phyloP scores from a whole-genome alignment of 2,113 vertebrate genomes.

The Mungos mungo region DNA sequence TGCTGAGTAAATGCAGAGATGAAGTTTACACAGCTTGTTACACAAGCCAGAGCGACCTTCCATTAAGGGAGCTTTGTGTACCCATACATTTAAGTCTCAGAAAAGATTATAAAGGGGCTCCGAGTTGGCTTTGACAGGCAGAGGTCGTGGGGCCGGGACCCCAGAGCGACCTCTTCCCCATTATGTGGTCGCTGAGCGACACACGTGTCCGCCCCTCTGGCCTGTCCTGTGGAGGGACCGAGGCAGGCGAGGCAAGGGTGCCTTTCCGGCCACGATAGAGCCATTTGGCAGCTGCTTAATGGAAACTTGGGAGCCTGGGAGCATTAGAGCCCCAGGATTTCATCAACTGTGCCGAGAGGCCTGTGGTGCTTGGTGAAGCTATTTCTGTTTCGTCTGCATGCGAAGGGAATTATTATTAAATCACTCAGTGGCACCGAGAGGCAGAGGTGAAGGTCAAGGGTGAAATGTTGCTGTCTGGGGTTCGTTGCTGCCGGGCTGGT shows the following conservation, averaged over 20 bases:
- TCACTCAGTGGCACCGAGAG: neutral
- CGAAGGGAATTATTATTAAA: neutral
- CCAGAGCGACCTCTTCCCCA: constrained; percentile 27
- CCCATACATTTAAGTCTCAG: constrained; percentile 44
- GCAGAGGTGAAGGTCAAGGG: neutral
- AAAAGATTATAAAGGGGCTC: constrained; percentile 44
- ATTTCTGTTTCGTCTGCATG: constrained; percentile 33
- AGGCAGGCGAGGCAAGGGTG: neutral
- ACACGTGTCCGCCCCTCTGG: accelerated
- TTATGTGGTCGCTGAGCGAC: constrained; percentile 28
- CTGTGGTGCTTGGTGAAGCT: neutral
- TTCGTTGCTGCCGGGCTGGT: neutral
- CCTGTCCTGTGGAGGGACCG: neutral
- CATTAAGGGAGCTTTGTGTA: constrained; percentile 72
- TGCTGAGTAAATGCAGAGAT: constrained; percentile 61
- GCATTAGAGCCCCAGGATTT: neutral
- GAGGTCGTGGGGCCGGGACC: constrained; percentile 37
- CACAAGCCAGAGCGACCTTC: constrained; percentile 50
- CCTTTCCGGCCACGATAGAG: neutral
- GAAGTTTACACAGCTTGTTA: constrained; percentile 77
- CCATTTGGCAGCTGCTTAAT: constrained; percentile 42
- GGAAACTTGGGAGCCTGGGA: constrained; percentile 25
- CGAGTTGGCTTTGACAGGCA: constrained; percentile 45
- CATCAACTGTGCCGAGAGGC: neutral
- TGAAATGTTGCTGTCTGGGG: neutral